Percentiles rank a stretch among this genome's conserved stretches.
Evolutionary conservation across 1,140 invertebrate species (phyloP).

Genomic region (Rhagoletis pomonella): DNA sequence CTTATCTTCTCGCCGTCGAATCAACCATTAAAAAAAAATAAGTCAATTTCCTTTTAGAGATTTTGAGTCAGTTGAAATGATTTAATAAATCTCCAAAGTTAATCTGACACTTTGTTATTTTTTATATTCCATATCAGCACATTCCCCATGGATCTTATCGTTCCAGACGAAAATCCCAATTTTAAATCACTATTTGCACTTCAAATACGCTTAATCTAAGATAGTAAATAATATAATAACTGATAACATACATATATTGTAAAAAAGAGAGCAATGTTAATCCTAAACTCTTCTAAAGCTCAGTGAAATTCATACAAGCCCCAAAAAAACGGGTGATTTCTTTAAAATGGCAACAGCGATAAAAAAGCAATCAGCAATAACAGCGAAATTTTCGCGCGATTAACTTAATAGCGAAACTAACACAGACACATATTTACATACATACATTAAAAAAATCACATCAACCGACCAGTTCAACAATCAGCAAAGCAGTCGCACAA

Average conservation of each 20-base stretch:
- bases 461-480: neutral
- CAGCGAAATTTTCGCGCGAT: neutral
- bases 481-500: neutral
- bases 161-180: too few species aligned
- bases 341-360: neutral
- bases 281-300: neutral
- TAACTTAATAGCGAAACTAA: neutral
- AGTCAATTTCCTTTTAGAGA: too few species aligned
- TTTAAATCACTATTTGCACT: too few species aligned
- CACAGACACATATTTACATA: neutral
- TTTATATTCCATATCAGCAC: neutral
- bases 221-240: neutral
- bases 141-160: neutral
- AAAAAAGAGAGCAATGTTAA: neutral
- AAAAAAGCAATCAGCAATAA: neutral
- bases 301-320: neutral
- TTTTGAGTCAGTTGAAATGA: too few species aligned
- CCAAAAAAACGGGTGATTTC: neutral
- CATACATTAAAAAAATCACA: neutral
- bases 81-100: too few species aligned
- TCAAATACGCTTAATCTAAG: neutral
- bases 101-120: too few species aligned
- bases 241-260: neutral
- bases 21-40: too few species aligned
- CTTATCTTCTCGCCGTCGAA: too few species aligned